Percentiles rank a stretch among this genome's conserved stretches.
Evolutionary conservation across 2,797 vertebrate genomes (phyloP).

Genomic region (Toxotes lorentzi): DNA sequence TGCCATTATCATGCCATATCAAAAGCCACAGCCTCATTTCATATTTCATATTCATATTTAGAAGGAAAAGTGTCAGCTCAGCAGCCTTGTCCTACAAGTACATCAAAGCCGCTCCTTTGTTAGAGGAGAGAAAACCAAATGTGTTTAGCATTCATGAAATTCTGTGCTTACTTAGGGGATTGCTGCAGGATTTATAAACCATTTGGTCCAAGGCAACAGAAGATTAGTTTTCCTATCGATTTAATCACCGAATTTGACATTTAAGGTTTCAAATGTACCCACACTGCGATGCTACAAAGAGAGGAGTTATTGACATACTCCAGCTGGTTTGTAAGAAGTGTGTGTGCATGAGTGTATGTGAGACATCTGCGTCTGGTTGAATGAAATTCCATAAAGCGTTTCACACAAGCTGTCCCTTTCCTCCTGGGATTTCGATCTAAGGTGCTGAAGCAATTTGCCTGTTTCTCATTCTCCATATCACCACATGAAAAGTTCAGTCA

Average conservation of each 20-base stretch:
- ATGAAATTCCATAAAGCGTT: conserved; percentile 40
- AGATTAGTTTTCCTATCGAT: conserved; percentile 70
- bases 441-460: conserved; percentile 56
- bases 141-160: conserved; percentile 78
- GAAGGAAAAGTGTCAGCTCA: conserved; percentile 73
- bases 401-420: conserved; percentile 26
- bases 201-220: conserved; percentile 74
- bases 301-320: conserved; percentile 45
- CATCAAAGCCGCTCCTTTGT: conserved; percentile 74
- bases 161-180: conserved; percentile 68
- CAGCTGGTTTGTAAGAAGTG: conserved; percentile 33
- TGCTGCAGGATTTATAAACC: conserved; percentile 72
- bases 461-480: conserved; percentile 55
- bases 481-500: conserved; percentile 57
- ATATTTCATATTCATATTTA: conserved; percentile 76
- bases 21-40: conserved; percentile 65
- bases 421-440: conserved; percentile 46
- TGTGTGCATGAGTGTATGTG: not conserved
- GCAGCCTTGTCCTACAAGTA: conserved; percentile 65
- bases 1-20: conserved; percentile 59
- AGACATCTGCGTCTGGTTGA: conserved; percentile 19
- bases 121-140: conserved; percentile 50
- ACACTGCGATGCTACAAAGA: conserved; percentile 34
- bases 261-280: conserved; percentile 61
- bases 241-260: conserved; percentile 72